Conservation (phyloP, 2,113 vertebrate genomes). For the Cyphomyrus plagiostoma region DNA sequence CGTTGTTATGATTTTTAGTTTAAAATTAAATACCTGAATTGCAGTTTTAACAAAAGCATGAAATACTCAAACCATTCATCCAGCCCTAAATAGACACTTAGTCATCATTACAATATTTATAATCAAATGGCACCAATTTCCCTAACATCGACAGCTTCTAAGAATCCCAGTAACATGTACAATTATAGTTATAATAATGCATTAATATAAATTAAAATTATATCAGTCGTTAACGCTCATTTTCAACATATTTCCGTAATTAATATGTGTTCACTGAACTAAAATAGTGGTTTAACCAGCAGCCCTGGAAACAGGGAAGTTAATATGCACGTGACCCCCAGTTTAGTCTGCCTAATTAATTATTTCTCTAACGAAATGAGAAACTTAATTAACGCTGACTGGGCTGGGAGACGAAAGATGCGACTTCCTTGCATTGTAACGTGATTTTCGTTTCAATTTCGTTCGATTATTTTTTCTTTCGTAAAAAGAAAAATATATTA, state of each 20-base stretch:
- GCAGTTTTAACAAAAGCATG: neutral
- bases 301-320: neutral
- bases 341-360: neutral
- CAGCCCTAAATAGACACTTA: neutral
- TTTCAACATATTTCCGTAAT: neutral
- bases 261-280: neutral
- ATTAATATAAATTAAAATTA: neutral
- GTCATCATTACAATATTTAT: neutral
- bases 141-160: neutral
- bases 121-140: neutral
- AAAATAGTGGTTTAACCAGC: neutral
- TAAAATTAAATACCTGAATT: neutral
- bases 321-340: neutral
- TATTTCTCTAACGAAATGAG: slow-evolving; percentile 1
- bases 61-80: neutral
- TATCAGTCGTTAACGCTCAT: neutral
- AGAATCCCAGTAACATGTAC: neutral
- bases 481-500: neutral
- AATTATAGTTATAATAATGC: neutral
- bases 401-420: neutral
- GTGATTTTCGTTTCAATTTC: neutral
- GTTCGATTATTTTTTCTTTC: neutral
- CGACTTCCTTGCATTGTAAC: neutral
- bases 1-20: neutral
- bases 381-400: neutral